Percentiles rank a stretch among this genome's conserved stretches.
Evolutionary conservation across 2,113 vertebrate genomes (phyloP).

Genomic region (Thermophis baileyi): DNA sequence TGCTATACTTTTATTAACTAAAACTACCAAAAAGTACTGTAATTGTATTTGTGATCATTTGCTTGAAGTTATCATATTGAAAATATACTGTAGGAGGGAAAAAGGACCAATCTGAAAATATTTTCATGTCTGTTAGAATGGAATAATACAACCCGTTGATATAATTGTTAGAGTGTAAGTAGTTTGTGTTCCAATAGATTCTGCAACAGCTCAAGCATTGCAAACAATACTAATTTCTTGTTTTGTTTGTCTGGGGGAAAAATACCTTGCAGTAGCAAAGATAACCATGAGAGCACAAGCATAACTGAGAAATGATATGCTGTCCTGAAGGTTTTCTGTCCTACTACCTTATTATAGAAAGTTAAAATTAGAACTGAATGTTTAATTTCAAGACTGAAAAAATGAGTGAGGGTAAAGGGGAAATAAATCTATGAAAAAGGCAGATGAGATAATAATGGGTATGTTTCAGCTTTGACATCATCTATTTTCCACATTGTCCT

Average conservation of each 20-base stretch:
- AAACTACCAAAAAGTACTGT: not conserved
- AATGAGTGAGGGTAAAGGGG: not conserved
- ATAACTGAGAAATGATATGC: not conserved
- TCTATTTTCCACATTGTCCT: not conserved
- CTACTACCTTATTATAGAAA: not conserved
- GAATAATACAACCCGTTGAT: not conserved
- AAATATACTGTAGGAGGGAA: not conserved
- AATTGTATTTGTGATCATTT: not conserved
- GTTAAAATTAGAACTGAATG: not conserved
- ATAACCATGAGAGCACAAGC: not conserved
- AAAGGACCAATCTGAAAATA: not conserved
- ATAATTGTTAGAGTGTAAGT: not conserved
- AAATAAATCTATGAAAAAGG: not conserved
- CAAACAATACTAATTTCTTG: not conserved
- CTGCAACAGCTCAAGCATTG: not conserved
- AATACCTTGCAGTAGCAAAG: not conserved
- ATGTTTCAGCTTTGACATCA: not conserved
- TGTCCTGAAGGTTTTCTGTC: not conserved
- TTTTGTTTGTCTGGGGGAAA: not conserved
- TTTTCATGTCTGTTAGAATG: not conserved
- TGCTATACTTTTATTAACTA: not conserved
- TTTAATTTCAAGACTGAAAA: not conserved
- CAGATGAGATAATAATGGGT: not conserved
- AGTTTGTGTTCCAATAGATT: not conserved
- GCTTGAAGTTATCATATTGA: not conserved